phyloP scores from a whole-genome alignment of 1,140 invertebrate species.

The Tigriopus japonicus region DNA sequence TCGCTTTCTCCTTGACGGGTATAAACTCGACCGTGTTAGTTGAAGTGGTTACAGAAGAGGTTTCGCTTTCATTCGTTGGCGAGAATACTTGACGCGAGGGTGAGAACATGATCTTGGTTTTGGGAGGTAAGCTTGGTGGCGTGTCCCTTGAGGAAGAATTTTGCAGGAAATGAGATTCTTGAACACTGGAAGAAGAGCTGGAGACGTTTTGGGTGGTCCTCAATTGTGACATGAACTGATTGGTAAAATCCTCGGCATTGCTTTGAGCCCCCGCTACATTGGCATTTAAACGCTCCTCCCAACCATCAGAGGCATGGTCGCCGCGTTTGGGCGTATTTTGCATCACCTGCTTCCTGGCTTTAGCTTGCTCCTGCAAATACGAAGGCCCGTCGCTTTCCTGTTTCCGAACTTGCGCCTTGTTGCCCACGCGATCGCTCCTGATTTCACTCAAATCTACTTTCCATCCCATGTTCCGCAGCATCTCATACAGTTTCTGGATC shows the following conservation, averaged over 20 bases:
- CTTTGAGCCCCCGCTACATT: not conserved
- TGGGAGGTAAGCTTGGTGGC: conserved; percentile 5
- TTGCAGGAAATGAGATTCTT: no score
- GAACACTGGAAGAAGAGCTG: no score
- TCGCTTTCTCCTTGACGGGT: conserved; percentile 10
- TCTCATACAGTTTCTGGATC: not conserved
- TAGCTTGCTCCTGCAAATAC: no score
- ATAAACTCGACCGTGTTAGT: conserved; percentile 2
- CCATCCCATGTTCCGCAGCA: conserved; percentile 1
- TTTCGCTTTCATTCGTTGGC: not conserved
- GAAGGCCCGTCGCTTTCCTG: no score
- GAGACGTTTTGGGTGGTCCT: no score
- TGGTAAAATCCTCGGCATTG: conserved; percentile 9
- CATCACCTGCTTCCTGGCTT: no score
- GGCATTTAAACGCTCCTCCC: conserved; percentile 2
- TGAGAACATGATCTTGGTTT: conserved; percentile 11
- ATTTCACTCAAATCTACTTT: not conserved
- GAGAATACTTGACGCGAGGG: not conserved
- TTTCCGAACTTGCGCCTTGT: no score
- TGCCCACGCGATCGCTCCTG: no score
- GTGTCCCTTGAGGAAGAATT: no score
- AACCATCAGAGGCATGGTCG: not conserved
- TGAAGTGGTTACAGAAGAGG: not conserved
- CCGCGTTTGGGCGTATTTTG: no score
- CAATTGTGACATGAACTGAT: not conserved